phyloP scores from a whole-genome alignment of 1,140 invertebrate genomes.

The Daktulosphaira vitifoliae region DNA sequence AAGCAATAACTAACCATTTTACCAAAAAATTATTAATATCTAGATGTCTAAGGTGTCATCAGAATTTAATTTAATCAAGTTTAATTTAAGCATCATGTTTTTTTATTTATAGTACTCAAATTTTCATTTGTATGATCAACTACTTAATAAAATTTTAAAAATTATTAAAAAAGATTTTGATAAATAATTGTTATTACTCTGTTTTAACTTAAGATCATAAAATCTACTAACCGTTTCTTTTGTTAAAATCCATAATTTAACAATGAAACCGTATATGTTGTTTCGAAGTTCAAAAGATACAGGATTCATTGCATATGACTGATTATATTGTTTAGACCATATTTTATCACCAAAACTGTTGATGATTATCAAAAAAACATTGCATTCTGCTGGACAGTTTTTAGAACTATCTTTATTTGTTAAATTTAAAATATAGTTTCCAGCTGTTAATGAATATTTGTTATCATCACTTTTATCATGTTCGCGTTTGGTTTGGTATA shows the following conservation, averaged over 20 bases:
- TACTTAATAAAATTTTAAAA: no score
- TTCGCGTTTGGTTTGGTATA: not conserved
- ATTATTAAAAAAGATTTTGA: no score
- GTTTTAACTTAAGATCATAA: not conserved
- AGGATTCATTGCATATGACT: constrained; percentile 11
- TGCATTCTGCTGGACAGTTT: constrained; percentile 7
- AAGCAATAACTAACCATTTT: no score
- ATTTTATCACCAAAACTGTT: not conserved
- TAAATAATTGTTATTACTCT: no score
- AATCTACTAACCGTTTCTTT: no score
- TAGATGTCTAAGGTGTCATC: no score
- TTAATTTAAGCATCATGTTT: no score
- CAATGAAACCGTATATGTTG: constrained; percentile 15
- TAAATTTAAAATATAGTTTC: not conserved
- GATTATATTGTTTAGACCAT: not conserved
- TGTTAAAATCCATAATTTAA: constrained; percentile 9
- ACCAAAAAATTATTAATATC: no score
- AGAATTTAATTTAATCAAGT: no score
- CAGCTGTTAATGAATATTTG: not conserved
- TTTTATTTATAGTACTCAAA: no score
- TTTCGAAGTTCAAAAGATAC: constrained; percentile 11
- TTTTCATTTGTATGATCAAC: no score
- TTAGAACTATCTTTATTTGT: not conserved
- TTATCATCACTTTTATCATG: constrained; percentile 17
- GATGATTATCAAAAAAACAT: not conserved